These are phyloP conservation scores for Bufo gargarizans DNA, from an alignment of 2,113 vertebrate genomes.

Conservation along the genomic window DNA sequence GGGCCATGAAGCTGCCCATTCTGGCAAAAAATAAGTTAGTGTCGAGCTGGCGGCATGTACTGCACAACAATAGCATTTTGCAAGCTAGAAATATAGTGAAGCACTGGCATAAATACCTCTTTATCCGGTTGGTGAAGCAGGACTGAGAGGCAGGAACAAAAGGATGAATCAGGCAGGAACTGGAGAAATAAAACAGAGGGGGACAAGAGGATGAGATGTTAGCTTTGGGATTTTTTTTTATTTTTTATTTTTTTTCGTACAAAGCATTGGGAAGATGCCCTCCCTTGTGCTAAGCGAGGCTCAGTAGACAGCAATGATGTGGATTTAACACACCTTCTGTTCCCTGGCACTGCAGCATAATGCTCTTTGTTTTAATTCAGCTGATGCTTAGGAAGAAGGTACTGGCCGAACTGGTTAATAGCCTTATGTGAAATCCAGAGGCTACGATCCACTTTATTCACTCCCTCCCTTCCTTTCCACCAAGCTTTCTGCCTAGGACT, in stretches of 20 bases:
- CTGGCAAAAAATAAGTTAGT: neutral
- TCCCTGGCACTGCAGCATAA: constrained; percentile 56
- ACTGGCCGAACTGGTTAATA: constrained; percentile 51
- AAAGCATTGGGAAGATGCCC: constrained; percentile 37
- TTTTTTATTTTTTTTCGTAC: neutral
- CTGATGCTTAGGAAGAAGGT: constrained; percentile 49
- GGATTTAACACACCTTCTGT: constrained; percentile 59
- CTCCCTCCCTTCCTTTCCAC: constrained; percentile 41
- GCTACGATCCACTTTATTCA: constrained; percentile 42
- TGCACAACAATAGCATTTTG: neutral
- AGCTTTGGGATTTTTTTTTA: neutral
- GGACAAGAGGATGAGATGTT: constrained; percentile 42
- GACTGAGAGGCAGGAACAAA: constrained; percentile 42
- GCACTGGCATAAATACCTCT: constrained; percentile 50
- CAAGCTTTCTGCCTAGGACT: constrained; percentile 45
- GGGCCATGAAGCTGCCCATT: constrained; percentile 12
- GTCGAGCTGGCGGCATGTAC: neutral
- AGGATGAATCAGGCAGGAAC: constrained; percentile 49
- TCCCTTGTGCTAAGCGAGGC: neutral
- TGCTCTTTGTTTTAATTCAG: constrained; percentile 60
- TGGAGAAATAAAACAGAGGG: constrained; percentile 42
- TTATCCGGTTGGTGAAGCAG: constrained; percentile 42
- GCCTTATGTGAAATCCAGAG: constrained; percentile 40
- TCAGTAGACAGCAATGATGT: constrained; percentile 41
- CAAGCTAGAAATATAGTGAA: neutral